Evolutionary conservation across 1,140 invertebrate species (phyloP), one percentile per base, ranked within the genome.

Genomic region (Pseudomyrmex cubaensis): DNA sequence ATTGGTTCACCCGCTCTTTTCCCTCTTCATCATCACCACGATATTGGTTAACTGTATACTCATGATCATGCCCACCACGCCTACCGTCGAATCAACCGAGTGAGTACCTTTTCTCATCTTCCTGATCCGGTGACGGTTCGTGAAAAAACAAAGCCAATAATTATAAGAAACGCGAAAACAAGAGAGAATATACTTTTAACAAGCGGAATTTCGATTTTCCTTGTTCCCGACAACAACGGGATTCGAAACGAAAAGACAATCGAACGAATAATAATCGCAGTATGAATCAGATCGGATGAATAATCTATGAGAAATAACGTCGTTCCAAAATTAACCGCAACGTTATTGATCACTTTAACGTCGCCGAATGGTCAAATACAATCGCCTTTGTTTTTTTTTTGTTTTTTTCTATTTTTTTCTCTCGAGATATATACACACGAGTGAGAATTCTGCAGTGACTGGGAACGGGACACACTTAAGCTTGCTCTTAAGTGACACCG

Each of bases 31-130:
- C 95, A 99, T 99, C 94, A 97, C 98, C 90, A 99, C 98, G 92
- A 99, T 99, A 95, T 96, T 99, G 94, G 96, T 97, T 94, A 99
- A 99, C 96, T 99, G 98, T 96, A 97, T 99, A 94, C 97, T 99
- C 95, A 99, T 99, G 98, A 98, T 99, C 95, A 98, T 99, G 97
- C 97, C 97, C 94, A 96, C 97, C 87, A 98, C 97, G 94, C 97
- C 97, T 92, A 97, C 97, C 91, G 97, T 99, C 94, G 98, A 99
- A 95, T 98, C 97, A 94, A 98, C 98, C 94, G 98, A 99, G 98
- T 99, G 96, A 98, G 98, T 98, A 95, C 73, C 56, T 48, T 74
- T 89, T n/a, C 1, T 66, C 12, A 0, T 64, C 12, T 25, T 48
- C 20, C 54, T 2, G 54, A 20, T 48, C 63, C 44, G 20, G 20